phyloP scores from a whole-genome alignment of 2,797 vertebrate genomes.

The Lepidocolaptes lacrymiger region DNA sequence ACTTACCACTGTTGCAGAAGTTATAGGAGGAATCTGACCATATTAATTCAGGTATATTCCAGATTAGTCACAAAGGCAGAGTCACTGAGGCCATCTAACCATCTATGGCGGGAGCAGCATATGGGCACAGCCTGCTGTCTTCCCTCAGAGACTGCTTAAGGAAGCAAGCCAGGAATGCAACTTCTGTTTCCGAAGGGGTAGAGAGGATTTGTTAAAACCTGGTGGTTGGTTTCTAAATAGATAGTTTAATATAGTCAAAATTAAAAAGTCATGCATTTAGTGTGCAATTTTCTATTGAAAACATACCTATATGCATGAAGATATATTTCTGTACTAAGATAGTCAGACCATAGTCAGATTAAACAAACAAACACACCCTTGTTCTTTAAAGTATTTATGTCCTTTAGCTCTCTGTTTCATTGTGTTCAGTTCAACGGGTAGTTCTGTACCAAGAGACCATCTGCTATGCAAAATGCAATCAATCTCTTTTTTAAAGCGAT shows the following conservation, averaged over 20 bases:
- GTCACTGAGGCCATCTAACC: neutral
- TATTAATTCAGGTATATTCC: neutral
- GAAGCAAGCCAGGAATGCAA: neutral
- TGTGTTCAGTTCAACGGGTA: constrained; percentile 32
- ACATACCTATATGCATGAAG: neutral
- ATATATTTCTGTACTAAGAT: neutral
- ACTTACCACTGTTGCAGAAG: neutral
- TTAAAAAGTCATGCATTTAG: neutral
- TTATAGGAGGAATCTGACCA: neutral
- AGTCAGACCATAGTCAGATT: neutral
- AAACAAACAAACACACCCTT: neutral
- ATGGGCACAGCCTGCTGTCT: constrained; percentile 9
- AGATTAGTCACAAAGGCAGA: neutral
- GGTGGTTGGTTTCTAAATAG: neutral
- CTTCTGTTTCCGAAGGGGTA: neutral
- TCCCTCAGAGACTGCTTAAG: neutral
- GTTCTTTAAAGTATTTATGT: constrained; percentile 17
- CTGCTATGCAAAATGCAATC: constrained; percentile 43
- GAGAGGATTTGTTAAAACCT: neutral
- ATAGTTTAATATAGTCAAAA: constrained; percentile 1
- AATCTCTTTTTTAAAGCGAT: constrained; percentile 17
- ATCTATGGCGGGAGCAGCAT: neutral
- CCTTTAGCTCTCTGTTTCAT: constrained; percentile 21
- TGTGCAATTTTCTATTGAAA: neutral
- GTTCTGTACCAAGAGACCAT: constrained; percentile 48